Conservation (phyloP, 2,797 vertebrate genomes). For the Crenuchus spilurus region DNA sequence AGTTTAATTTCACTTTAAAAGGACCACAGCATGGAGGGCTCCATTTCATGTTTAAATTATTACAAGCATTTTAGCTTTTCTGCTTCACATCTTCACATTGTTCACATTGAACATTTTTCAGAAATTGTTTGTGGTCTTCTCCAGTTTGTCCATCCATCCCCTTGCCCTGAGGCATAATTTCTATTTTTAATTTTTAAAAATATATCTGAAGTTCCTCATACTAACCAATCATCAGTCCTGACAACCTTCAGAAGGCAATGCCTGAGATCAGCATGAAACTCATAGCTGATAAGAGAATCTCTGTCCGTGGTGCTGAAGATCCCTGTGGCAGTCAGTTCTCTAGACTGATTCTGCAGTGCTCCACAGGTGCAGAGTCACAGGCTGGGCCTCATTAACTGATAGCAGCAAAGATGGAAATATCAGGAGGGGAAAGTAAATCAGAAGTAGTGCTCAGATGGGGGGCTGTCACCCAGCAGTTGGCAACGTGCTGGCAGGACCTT, state of each 20-base stretch:
- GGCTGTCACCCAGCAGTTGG: constrained; percentile 39
- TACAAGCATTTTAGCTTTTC: too few species aligned
- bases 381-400: constrained; percentile 63
- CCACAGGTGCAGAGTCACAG: constrained; percentile 49
- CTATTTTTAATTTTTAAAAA: constrained; percentile 40
- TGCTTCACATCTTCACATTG: too few species aligned
- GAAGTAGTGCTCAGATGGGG: constrained; percentile 41
- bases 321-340: constrained; percentile 36
- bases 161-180: constrained; percentile 11
- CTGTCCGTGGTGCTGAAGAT: constrained; percentile 50
- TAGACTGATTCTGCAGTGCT: constrained; percentile 55
- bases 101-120: neutral
- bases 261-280: constrained; percentile 23
- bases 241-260: neutral
- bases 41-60: too few species aligned
- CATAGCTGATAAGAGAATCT: constrained; percentile 44
- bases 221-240: constrained; percentile 44
- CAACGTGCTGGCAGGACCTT: constrained; percentile 33
- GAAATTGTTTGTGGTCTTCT: neutral
- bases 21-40: too few species aligned
- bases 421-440: constrained; percentile 47
- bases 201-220: constrained; percentile 21
- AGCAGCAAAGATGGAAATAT: constrained; percentile 58
- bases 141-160: neutral
- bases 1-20: too few species aligned